Evolutionary conservation across 2,888 invertebrate genomes (phyloP).

Genomic region (Melanchra persicariae): DNA sequence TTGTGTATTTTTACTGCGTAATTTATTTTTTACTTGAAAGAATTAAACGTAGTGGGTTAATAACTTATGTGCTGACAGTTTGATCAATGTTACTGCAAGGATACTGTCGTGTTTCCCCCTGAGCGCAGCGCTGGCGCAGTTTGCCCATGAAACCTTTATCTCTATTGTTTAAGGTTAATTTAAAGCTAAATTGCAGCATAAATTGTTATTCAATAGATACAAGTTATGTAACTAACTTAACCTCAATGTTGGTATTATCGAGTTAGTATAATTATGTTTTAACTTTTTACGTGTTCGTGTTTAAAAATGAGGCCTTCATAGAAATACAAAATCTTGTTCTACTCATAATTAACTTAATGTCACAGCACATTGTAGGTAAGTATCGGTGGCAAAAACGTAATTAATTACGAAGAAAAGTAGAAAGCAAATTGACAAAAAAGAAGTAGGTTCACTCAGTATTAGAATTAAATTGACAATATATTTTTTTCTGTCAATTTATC

Average conservation of each 20-base stretch:
- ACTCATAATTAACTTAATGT: conserved; percentile 15
- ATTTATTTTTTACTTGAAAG: conserved; percentile 27
- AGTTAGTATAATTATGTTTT: conserved; percentile 14
- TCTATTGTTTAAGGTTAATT: conserved; percentile 56
- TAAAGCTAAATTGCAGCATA: conserved; percentile 45
- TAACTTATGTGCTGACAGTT: conserved; percentile 48
- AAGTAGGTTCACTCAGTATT: conserved; percentile 19
- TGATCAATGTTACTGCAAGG: conserved; percentile 54
- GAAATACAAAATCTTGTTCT: conserved; percentile 5
- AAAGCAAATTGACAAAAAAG: conserved; percentile 22
- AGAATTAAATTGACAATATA: conserved; percentile 33
- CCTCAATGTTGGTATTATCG: conserved; percentile 26
- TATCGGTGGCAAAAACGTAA: conserved; percentile 20
- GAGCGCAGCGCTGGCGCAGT: conserved; percentile 60
- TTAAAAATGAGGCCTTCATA: conserved; percentile 29
- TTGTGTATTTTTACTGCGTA: conserved; percentile 31
- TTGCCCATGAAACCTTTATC: conserved; percentile 47
- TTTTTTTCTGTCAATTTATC: conserved; percentile 39
- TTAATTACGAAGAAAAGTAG: conserved; percentile 34
- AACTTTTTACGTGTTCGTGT: conserved; percentile 29
- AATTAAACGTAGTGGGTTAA: conserved; percentile 36
- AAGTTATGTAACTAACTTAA: conserved; percentile 29
- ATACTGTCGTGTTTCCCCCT: conserved; percentile 63
- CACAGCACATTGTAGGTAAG: conserved; percentile 6
- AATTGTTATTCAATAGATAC: conserved; percentile 37